phyloP scores from a whole-genome alignment of 2,113 vertebrate genomes.

The Colaptes auratus region DNA sequence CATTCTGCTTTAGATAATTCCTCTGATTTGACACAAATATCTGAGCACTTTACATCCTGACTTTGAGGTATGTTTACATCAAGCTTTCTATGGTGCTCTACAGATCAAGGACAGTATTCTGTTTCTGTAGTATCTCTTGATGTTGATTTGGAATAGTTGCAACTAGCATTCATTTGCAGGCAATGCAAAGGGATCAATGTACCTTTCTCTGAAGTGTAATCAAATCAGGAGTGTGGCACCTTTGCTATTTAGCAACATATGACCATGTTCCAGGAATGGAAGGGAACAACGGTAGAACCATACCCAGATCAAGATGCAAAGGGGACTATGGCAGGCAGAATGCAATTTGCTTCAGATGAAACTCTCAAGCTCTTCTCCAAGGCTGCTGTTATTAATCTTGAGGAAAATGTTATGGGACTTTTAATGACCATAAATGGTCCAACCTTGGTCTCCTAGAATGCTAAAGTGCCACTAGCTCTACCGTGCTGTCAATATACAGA shows the following conservation, averaged over 20 bases:
- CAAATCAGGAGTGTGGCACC: background rate
- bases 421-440: background rate
- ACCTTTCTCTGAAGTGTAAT: background rate
- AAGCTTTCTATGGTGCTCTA: background rate
- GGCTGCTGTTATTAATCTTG: background rate
- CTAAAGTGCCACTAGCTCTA: background rate
- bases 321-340: background rate
- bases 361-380: background rate
- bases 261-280: background rate
- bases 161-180: background rate
- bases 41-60: background rate
- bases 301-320: background rate
- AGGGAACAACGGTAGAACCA: background rate
- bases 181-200: background rate
- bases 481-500: background rate
- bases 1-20: background rate
- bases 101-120: background rate
- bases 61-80: background rate
- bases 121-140: background rate
- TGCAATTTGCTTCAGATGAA: background rate
- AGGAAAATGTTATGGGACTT: background rate
- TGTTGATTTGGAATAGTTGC: background rate
- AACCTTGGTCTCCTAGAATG: background rate
- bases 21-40: background rate
- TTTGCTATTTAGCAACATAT: background rate